These are phyloP conservation scores for Taphrorychus bicolor DNA, from an alignment of 2,888 invertebrate species.

Conservation along the genomic window DNA sequence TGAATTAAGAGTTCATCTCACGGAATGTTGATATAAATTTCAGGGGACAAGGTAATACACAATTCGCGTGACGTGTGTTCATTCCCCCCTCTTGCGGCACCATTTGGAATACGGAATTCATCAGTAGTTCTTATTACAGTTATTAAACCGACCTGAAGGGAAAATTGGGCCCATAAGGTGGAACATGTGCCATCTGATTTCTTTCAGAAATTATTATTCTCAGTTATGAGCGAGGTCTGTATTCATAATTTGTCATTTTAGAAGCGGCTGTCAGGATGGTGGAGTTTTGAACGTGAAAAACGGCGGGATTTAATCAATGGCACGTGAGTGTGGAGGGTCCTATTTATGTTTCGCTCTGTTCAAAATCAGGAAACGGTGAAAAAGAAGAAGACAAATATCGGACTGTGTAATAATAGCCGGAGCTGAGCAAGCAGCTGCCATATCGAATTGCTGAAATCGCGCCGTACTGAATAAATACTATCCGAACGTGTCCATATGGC, in stretches of 20 bases:
- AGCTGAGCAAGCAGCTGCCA: constrained; percentile 28
- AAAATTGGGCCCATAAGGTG: background rate
- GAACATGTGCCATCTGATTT: background rate
- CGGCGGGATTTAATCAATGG: background rate
- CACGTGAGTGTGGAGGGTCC: constrained; percentile 2
- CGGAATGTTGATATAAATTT: constrained; percentile 43
- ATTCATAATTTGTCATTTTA: background rate
- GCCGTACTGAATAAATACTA: constrained; percentile 18
- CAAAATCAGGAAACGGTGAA: constrained; percentile 32
- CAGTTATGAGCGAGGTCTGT: background rate
- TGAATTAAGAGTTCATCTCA: constrained; percentile 36
- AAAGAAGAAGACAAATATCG: constrained; percentile 28
- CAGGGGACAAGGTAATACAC: constrained; percentile 35
- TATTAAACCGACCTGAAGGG: background rate
- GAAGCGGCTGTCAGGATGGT: background rate
- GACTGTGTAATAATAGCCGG: constrained; percentile 37
- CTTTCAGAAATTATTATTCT: background rate
- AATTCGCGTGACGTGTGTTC: constrained; percentile 39
- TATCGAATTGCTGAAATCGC: constrained; percentile 37
- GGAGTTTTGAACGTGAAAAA: background rate
- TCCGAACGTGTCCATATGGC: background rate
- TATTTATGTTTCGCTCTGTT: constrained; percentile 29
- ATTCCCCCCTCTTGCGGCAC: background rate
- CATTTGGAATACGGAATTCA: background rate
- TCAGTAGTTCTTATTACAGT: background rate